phyloP scores from a whole-genome alignment of 2,888 invertebrate genomes.

The Litoditis marina region DNA sequence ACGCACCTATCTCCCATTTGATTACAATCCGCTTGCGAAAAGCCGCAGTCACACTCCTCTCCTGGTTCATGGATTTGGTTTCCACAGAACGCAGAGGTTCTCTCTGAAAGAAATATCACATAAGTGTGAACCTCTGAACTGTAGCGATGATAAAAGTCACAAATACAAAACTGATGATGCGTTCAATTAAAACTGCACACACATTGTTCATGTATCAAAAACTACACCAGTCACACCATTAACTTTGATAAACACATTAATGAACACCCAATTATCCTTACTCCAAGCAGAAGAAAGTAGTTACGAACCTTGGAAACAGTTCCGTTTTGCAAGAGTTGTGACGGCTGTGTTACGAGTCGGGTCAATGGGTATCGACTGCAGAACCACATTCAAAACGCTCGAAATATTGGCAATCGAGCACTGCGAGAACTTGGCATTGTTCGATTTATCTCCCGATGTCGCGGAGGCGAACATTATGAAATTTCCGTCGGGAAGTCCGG shows the following conservation, averaged over 20 bases:
- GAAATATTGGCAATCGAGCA: constrained; percentile 50
- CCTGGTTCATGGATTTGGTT: constrained; percentile 96
- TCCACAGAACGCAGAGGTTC: constrained; percentile 93
- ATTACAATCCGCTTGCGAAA: constrained; percentile 75
- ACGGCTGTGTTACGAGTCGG: constrained; percentile 42
- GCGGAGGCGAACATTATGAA: constrained; percentile 97
- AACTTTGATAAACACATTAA: too few species aligned
- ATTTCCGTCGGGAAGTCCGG: constrained; percentile 88
- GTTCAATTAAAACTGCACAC: too few species aligned
- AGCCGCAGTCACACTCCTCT: constrained; percentile 98
- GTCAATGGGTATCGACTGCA: constrained; percentile 52
- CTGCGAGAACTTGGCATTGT: constrained; percentile 84
- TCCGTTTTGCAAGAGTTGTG: constrained; percentile 74
- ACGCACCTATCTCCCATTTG: constrained; percentile 59
- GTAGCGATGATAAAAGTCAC: too few species aligned
- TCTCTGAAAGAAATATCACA: constrained; percentile 75
- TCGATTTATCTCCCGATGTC: constrained; percentile 92
- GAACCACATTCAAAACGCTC: constrained; percentile 54
- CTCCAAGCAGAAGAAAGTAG: not conserved
- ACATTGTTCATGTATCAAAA: too few species aligned
- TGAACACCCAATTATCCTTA: not conserved
- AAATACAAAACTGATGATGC: too few species aligned
- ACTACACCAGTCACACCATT: too few species aligned
- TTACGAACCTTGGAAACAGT: constrained; percentile 82
- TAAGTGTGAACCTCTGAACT: too few species aligned